Evolutionary conservation across 2,888 invertebrate species (phyloP), one percentile per base, ranked within the genome.

Genomic region (Melieria crassipennis): DNA sequence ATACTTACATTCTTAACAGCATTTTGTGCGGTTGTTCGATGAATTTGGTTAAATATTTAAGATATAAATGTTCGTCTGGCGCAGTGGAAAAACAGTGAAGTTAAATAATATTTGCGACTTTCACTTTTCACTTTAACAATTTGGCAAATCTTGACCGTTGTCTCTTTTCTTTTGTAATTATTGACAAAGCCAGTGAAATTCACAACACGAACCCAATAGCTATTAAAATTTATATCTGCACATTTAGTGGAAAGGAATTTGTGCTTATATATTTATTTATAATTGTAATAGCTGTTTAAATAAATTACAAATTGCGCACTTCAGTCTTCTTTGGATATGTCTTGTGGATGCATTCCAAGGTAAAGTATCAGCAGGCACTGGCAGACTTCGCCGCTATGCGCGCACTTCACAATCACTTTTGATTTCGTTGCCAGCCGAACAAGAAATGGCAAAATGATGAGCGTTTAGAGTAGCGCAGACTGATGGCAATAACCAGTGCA

Each of bases 381-480:
- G 48, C 58, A 66, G 61, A 67, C 67, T 67, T 70, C 70, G 55
- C 64, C 55, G 64, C 58, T 65, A 61, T 65, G 74, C 75, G 78
- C 79, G 79, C 79, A 79, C 79, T 76, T 78, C 81, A 82, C 82
- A 80, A 79, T 84, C 84, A 84, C 84, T 84, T 84, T 84, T 83
- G 83, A 82, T 84, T 84, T 84, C 83, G 83, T 84, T 84, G 84
- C 84, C 84, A 82, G 84, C 81, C 83, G 81, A 84, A 82, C 83
- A 79, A 81, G 84, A 82, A 84, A 84, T 84, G 84, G 82, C 81
- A 81, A 82, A 83, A 81, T 82, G 83, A 83, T 83, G 83, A 81
- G 83, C 84, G 84, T 79, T 79, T 77, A 78, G 77, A 78, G 77
- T 78, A 79, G 79, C 79, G 81, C 81, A 82, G 82, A 82, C 82